Evolutionary conservation across 2,797 vertebrate genomes (phyloP).

Genomic region (Channa striata): DNA sequence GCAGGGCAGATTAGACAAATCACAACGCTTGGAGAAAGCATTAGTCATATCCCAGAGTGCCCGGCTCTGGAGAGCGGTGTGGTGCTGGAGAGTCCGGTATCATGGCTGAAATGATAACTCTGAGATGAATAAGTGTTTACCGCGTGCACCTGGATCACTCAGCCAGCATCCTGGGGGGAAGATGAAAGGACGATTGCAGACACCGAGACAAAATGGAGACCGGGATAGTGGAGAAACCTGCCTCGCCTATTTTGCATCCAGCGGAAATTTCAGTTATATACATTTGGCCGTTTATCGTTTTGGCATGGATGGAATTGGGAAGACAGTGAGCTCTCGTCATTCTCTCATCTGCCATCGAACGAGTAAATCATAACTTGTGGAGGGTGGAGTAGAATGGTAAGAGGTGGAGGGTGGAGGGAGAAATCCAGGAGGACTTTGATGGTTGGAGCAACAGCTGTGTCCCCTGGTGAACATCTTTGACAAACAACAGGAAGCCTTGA

Average conservation of each 20-base stretch:
- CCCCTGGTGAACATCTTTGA: constrained; percentile 69
- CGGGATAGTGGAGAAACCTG: constrained; percentile 1
- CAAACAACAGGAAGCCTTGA: constrained; percentile 67
- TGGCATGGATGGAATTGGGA: neutral
- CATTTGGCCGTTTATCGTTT: neutral
- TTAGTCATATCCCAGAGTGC: constrained; percentile 74
- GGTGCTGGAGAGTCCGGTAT: constrained; percentile 67
- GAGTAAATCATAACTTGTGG: constrained; percentile 10
- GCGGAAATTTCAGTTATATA: neutral
- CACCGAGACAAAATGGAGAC: constrained; percentile 45
- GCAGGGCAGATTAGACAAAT: constrained; percentile 71
- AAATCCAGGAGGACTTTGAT: constrained; percentile 65
- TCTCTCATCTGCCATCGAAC: neutral
- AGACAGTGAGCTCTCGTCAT: neutral
- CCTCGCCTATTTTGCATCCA: constrained; percentile 36
- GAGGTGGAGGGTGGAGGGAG: constrained; percentile 40
- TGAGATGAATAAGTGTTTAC: constrained; percentile 72
- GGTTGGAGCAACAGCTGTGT: constrained; percentile 73
- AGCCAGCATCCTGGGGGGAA: constrained; percentile 51
- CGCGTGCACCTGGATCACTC: constrained; percentile 69
- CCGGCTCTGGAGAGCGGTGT: constrained; percentile 58
- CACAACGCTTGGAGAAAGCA: constrained; percentile 63
- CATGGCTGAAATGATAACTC: constrained; percentile 70
- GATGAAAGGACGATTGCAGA: constrained; percentile 64
- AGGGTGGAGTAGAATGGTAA: constrained; percentile 7